Evolutionary conservation across 2,888 invertebrate genomes (phyloP).

Genomic region (Dermolepida albohirtum): DNA sequence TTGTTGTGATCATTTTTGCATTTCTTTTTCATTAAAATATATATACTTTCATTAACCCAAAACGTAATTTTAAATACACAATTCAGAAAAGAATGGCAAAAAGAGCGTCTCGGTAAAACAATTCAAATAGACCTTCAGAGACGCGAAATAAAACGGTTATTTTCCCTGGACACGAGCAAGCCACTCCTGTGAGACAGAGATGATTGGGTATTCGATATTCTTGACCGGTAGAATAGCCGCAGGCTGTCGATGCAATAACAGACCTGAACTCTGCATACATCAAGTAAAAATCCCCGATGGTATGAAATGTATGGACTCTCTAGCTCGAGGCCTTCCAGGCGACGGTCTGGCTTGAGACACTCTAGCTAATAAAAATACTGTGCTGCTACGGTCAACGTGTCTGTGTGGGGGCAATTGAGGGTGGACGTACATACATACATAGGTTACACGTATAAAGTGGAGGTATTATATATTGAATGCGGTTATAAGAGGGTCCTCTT

Average conservation of each 20-base stretch:
- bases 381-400: slow-evolving; percentile 46
- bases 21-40: no score
- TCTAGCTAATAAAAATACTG: slow-evolving; percentile 58
- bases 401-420: background rate
- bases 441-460: slow-evolving; percentile 58
- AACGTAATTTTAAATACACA: no score
- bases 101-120: slow-evolving; percentile 24
- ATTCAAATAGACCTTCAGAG: slow-evolving; percentile 30
- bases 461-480: slow-evolving; percentile 42
- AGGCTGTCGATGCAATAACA: slow-evolving; percentile 59
- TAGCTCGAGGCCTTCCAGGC: slow-evolving; percentile 54
- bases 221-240: slow-evolving; percentile 59
- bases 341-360: slow-evolving; percentile 54
- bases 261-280: slow-evolving; percentile 59
- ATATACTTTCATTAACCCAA: no score
- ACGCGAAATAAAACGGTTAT: slow-evolving; percentile 61
- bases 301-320: no score
- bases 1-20: no score
- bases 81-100: slow-evolving; percentile 23
- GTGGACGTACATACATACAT: slow-evolving; percentile 56
- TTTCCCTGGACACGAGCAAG: slow-evolving; percentile 57
- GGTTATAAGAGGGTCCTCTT: slow-evolving; percentile 14
- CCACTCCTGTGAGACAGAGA: slow-evolving; percentile 57
- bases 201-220: slow-evolving; percentile 64
- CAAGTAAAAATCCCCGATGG: slow-evolving; percentile 51